Evolutionary conservation across 2,888 invertebrate genomes (phyloP).

Genomic region (Callinectes sapidus): DNA sequence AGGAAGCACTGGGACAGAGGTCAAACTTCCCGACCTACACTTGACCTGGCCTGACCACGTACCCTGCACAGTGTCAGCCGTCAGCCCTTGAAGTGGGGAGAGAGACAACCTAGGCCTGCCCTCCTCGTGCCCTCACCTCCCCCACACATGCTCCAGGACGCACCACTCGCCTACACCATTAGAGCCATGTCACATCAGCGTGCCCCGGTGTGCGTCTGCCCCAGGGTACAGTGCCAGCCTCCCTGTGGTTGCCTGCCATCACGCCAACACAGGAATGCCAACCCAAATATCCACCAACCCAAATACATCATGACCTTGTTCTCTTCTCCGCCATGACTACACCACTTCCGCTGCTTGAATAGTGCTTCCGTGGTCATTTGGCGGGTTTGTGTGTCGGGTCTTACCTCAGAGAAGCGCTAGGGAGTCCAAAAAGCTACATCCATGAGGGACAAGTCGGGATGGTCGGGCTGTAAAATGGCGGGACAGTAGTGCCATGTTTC

Average conservation of each 20-base stretch:
- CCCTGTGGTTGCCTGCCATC: slow-evolving; percentile 63
- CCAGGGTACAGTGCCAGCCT: not conserved
- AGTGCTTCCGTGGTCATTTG: not conserved
- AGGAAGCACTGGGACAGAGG: no score
- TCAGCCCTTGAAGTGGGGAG: no score
- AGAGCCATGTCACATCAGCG: not conserved
- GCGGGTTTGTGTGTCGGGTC: not conserved
- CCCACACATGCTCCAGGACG: not conserved
- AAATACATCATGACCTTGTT: not conserved
- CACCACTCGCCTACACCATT: not conserved
- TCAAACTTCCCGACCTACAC: no score
- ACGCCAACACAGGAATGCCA: slow-evolving; percentile 64
- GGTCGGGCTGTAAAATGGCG: slow-evolving; percentile 38
- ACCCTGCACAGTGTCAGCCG: no score
- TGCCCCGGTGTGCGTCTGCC: not conserved
- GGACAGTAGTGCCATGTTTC: not conserved
- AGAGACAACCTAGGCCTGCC: no score
- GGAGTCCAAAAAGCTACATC: not conserved
- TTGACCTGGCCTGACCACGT: no score
- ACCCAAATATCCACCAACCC: slow-evolving; percentile 15
- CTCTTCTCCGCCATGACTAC: not conserved
- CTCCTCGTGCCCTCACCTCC: no score
- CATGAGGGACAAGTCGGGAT: not conserved
- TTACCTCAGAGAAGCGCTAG: slow-evolving; percentile 25
- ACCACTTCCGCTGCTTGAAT: not conserved